Evolutionary conservation across 23 tunicate species (phyloP).

Genomic region (Pegea sp.): DNA sequence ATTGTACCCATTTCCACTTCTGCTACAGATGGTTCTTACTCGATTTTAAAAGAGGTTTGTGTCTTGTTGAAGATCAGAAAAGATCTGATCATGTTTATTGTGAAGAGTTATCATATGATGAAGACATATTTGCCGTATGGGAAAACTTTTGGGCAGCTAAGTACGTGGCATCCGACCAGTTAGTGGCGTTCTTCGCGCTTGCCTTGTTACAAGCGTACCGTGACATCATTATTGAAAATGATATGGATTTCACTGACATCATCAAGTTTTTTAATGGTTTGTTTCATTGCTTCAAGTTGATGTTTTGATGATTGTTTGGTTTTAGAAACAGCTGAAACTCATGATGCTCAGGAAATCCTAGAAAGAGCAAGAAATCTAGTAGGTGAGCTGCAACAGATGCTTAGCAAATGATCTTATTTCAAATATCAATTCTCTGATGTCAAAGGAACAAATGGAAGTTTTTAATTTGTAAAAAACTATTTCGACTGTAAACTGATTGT

Average conservation of each 20-base stretch:
- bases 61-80: no score
- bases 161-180: slow-evolving; percentile 52
- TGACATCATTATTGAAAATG: slow-evolving; percentile 74
- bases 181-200: slow-evolving; percentile 72
- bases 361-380: slow-evolving; percentile 36
- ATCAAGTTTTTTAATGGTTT: slow-evolving; percentile 87
- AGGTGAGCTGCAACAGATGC: slow-evolving; percentile 62
- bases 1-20: slow-evolving; percentile 74
- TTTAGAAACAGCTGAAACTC: slow-evolving; percentile 88
- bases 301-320: neutral
- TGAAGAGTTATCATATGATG: slow-evolving; percentile 71
- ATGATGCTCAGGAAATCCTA: slow-evolving; percentile 27
- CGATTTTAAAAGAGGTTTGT: slow-evolving; percentile 78
- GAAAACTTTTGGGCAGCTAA: slow-evolving; percentile 78
- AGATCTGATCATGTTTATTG: no score
- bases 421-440: no score
- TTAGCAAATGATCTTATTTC: slow-evolving; percentile 57
- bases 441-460: no score
- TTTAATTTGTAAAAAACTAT: no score
- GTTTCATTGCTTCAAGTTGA: neutral
- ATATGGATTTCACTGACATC: slow-evolving; percentile 78
- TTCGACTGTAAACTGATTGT: no score
- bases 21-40: slow-evolving; percentile 89
- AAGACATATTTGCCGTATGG: slow-evolving; percentile 79
- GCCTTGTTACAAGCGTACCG: slow-evolving; percentile 68